phyloP scores from a whole-genome alignment of 2,888 invertebrate species.

The Parnassius orleans region DNA sequence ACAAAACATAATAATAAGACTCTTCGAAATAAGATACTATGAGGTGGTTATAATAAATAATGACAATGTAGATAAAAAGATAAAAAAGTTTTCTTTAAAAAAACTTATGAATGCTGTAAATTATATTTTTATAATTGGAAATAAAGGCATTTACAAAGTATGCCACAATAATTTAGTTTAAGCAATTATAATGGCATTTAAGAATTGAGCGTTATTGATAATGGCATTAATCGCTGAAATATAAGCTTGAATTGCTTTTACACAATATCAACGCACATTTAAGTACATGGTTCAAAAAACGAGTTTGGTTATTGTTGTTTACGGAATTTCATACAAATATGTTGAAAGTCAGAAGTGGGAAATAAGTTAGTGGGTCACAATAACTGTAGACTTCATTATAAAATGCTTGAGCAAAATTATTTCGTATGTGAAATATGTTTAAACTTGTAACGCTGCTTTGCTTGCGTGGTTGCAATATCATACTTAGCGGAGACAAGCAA shows the following conservation, averaged over 20 bases:
- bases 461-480: no score
- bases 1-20: no score
- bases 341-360: slow-evolving; percentile 3
- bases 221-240: slow-evolving; percentile 1
- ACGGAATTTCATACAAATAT: slow-evolving; percentile 6
- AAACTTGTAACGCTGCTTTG: no score
- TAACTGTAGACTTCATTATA: not conserved
- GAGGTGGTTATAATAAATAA: no score
- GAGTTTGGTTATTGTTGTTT: not conserved
- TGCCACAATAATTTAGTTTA: slow-evolving; percentile 9
- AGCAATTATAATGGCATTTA: slow-evolving; percentile 2
- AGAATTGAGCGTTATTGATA: slow-evolving; percentile 3
- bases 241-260: not conserved
- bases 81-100: not conserved
- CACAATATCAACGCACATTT: slow-evolving; percentile 5
- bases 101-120: not conserved
- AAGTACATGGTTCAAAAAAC: slow-evolving; percentile 1
- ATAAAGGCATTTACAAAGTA: not conserved
- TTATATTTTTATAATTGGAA: not conserved
- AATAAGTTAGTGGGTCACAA: slow-evolving; percentile 2
- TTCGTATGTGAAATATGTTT: no score
- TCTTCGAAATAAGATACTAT: no score
- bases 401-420: no score
- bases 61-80: not conserved
- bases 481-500: no score